Percentiles rank a stretch among this genome's conserved stretches.
Evolutionary conservation across 1,140 invertebrate species (phyloP).

Genomic region (Sycophila sp.): DNA sequence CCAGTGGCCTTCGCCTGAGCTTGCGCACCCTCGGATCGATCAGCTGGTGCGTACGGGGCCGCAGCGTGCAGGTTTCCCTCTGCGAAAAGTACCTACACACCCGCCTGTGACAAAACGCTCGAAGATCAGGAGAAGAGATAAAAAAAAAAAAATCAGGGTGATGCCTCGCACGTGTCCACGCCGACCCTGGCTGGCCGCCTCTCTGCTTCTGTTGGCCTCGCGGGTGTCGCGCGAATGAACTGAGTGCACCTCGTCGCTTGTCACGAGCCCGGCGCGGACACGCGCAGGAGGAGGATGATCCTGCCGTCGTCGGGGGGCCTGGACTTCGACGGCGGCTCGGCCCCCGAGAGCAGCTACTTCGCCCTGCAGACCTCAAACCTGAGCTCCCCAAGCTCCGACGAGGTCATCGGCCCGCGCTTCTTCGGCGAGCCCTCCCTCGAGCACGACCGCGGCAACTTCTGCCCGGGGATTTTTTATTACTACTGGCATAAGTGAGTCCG

Average conservation of each 20-base stretch:
- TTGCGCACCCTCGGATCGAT: conserved; percentile 49
- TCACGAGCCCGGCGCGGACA: background rate
- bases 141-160: background rate
- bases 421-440: background rate
- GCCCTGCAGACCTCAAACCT: conserved; percentile 8
- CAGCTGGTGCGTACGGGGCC: background rate
- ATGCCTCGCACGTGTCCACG: background rate
- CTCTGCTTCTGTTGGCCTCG: background rate
- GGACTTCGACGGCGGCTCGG: conserved; percentile 1
- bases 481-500: conserved; percentile 46
- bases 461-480: conserved; percentile 13
- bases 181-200: background rate
- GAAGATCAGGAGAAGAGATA: too few species aligned
- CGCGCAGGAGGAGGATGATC: conserved; percentile 14
- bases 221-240: background rate
- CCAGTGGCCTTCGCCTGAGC: background rate
- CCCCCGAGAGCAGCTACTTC: conserved; percentile 13
- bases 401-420: background rate
- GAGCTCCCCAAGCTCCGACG: conserved; percentile 23
- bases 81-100: background rate
- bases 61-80: background rate
- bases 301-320: conserved; percentile 19
- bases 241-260: background rate
- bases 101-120: background rate
- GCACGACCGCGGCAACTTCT: background rate